phyloP scores from a whole-genome alignment of 2,113 vertebrate genomes.

The Phyllopteryx taeniolatus region DNA sequence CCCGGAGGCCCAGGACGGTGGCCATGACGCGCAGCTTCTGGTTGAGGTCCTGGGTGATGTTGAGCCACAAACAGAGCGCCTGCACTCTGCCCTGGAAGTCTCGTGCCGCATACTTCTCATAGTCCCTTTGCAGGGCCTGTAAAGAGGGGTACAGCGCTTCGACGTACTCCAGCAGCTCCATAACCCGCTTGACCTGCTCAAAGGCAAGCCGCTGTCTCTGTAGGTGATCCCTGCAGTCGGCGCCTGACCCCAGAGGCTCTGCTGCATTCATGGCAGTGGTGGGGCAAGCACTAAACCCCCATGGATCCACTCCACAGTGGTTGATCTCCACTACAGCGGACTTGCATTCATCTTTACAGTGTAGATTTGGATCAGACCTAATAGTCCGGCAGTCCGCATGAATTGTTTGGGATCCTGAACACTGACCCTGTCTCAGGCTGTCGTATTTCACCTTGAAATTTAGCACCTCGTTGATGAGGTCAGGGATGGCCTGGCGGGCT shows the following conservation, averaged over 20 bases:
- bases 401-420: conserved; percentile 59
- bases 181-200: conserved; percentile 94
- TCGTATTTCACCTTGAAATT: conserved; percentile 93
- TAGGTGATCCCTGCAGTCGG: conserved; percentile 84
- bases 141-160: conserved; percentile 96
- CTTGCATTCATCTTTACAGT: conserved; percentile 50
- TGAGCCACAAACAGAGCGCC: conserved; percentile 98
- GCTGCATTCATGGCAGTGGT: conserved; percentile 57
- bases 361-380: conserved; percentile 20
- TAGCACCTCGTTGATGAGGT: conserved; percentile 95
- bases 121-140: conserved; percentile 94
- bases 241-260: conserved; percentile 68
- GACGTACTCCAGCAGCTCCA: conserved; percentile 93
- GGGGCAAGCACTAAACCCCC: conserved; percentile 60
- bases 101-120: conserved; percentile 91
- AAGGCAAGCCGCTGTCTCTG: conserved; percentile 89
- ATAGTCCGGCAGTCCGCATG: conserved; percentile 23
- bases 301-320: conserved; percentile 60
- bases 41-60: conserved; percentile 97
- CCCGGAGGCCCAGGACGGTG: conserved; percentile 92
- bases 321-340: conserved; percentile 70
- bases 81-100: conserved; percentile 98
- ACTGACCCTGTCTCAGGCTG: conserved; percentile 64
- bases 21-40: conserved; percentile 98
- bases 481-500: conserved; percentile 95